Conservation (phyloP, 2,797 vertebrate genomes). For the Chromis chromis region DNA sequence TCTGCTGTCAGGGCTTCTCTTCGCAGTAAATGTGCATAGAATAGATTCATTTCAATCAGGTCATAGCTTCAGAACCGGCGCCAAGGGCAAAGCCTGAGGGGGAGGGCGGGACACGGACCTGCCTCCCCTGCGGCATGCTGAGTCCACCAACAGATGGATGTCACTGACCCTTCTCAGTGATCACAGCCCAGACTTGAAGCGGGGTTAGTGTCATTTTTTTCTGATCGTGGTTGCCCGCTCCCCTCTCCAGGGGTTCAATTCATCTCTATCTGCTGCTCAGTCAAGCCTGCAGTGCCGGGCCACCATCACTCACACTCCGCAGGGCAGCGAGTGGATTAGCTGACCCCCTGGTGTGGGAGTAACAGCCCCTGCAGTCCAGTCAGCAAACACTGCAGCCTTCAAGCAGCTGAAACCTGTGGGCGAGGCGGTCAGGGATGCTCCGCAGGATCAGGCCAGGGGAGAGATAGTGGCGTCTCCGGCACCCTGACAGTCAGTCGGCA, state of each 20-base stretch:
- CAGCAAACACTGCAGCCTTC: conserved; percentile 67
- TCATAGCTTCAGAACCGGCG: conserved; percentile 34
- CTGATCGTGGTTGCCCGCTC: conserved; percentile 30
- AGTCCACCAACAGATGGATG: conserved; percentile 54
- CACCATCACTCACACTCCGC: conserved; percentile 70
- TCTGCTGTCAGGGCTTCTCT: conserved; percentile 2
- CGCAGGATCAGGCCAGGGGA: conserved; percentile 64
- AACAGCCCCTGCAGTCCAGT: conserved; percentile 69
- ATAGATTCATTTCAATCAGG: conserved; percentile 29
- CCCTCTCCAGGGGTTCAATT: conserved; percentile 55
- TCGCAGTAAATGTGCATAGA: conserved; percentile 8
- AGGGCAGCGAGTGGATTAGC: conserved; percentile 69
- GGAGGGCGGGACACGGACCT: not conserved
- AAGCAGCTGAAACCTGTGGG: conserved; percentile 43
- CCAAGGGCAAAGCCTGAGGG: conserved; percentile 39
- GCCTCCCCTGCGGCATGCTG: conserved; percentile 20
- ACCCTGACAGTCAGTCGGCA: conserved; percentile 63
- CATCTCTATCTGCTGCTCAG: conserved; percentile 70
- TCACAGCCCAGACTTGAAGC: conserved; percentile 62
- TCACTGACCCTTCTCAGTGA: conserved; percentile 60
- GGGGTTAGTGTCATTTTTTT: conserved; percentile 63
- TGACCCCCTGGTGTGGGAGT: conserved; percentile 70
- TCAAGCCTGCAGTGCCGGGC: conserved; percentile 57
- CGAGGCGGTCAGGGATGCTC: conserved; percentile 69
- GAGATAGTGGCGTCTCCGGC: conserved; percentile 83